phyloP scores from a whole-genome alignment of 2,888 invertebrate species.

The Lucinisca nassula region DNA sequence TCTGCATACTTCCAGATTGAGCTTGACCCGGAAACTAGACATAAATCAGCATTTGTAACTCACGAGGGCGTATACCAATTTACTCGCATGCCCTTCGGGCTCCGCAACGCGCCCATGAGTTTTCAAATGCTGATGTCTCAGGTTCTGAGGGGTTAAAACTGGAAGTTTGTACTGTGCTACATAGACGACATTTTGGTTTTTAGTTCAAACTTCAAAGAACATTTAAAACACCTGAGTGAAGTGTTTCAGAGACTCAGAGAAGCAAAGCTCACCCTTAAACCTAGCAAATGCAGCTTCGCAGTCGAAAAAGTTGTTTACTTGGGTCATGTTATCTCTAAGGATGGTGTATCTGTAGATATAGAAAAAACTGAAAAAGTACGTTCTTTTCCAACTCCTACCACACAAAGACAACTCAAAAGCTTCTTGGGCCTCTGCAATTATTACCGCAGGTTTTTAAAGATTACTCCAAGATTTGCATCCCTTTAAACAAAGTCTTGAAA shows the following conservation, averaged over 20 bases:
- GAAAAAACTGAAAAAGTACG: constrained; percentile 35
- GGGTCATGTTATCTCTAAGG: constrained; percentile 11
- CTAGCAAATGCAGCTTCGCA: constrained; percentile 68
- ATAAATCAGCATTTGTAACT: constrained; percentile 63
- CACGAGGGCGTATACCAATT: constrained; percentile 62
- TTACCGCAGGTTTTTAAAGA: constrained; percentile 56
- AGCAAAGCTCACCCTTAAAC: constrained; percentile 64
- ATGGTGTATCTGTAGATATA: constrained; percentile 50
- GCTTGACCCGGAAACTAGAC: constrained; percentile 54
- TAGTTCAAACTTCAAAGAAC: constrained; percentile 45
- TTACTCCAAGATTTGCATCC: constrained; percentile 53
- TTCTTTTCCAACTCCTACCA: constrained; percentile 45
- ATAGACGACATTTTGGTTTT: constrained; percentile 70
- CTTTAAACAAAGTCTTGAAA: constrained; percentile 56
- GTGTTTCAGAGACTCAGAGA: constrained; percentile 57
- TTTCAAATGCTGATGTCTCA: constrained; percentile 67
- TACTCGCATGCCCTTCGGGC: constrained; percentile 60
- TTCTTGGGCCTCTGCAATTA: constrained; percentile 61
- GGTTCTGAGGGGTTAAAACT: constrained; percentile 55
- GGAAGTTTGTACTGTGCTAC: constrained; percentile 58
- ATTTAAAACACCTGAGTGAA: constrained; percentile 43
- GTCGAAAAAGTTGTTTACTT: constrained; percentile 8
- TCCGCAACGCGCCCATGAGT: constrained; percentile 57
- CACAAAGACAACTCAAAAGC: constrained; percentile 33
- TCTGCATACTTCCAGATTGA: too few relatives aligned